phyloP scores from a whole-genome alignment of 2,888 invertebrate species.

The Orthosia gracilis region DNA sequence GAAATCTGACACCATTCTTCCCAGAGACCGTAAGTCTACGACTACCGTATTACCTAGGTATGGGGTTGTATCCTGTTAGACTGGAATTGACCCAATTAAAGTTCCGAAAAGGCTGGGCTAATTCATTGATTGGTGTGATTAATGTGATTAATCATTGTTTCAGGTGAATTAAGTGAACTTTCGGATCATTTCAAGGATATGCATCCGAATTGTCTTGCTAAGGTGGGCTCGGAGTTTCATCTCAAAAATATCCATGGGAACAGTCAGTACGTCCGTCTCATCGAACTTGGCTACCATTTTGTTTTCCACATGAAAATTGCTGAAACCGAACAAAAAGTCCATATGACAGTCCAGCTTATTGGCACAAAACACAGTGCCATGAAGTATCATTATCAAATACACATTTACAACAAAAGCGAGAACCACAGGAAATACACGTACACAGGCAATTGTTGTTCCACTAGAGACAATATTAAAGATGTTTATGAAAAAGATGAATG shows the following conservation, averaged over 20 bases:
- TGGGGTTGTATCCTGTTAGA: no score
- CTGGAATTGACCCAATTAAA: no score
- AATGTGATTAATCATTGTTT: not conserved
- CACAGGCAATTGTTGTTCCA: conserved; percentile 20
- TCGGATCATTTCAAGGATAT: not conserved
- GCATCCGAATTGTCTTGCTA: not conserved
- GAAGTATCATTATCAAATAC: conserved; percentile 18
- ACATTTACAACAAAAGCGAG: conserved; percentile 16
- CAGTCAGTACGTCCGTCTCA: not conserved
- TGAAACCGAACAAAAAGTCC: not conserved
- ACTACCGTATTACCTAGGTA: no score
- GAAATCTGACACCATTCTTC: no score
- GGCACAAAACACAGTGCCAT: conserved; percentile 16
- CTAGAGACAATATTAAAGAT: conserved; percentile 19
- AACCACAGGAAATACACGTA: conserved; percentile 1
- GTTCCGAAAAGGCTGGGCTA: no score
- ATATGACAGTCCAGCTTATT: conserved; percentile 20
- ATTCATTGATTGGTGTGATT: no score
- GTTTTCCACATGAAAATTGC: conserved; percentile 17
- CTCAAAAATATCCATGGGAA: not conserved
- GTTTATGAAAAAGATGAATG: conserved; percentile 24
- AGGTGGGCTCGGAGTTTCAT: not conserved
- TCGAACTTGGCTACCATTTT: not conserved
- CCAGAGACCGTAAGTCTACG: no score
- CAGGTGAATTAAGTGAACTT: conserved; percentile 1